Base-by-base conservation (phyloP, 2,888 invertebrate genomes). In the Hymenopus coronatus region DNA sequence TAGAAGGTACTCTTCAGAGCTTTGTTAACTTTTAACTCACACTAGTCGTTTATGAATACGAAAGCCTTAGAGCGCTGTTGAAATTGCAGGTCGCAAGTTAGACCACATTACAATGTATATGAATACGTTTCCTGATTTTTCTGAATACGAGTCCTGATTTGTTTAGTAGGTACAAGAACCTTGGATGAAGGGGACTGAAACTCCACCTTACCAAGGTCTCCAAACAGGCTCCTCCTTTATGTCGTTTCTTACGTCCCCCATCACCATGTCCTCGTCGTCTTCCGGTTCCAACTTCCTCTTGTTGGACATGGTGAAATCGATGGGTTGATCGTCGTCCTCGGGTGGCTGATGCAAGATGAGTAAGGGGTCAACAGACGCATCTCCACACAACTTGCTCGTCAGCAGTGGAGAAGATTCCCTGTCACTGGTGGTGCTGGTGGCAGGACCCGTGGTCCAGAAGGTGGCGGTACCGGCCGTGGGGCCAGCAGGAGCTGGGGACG, bases 191-290 rank as follows among this genome's bases (percentile, higher is more conserved):
- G 4, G 20, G 54, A 15, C 15, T 4, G 20, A 20, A 70, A 25
- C 54, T 70, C 6, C 25, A 2, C 82, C 81, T 82, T 88, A 90
- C 90, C 90, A 90, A 15, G 90, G 90, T 46, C 90, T 88, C 90
- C 90, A 90, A 15, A 90, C 90, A 3, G 90, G 89, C 20, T 90
- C 90, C 8, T 89, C 90, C 54, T 89, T 88, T 28, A 84, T 82
- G 3, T 84, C 85, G 88, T 84, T 82, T 70, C 54, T 70, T 70
- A 70, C 25, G 25, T 70, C 54, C 20, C 25, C 54, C 20, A 70
- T 25, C 20, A 70, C 20, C 30, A 88, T 54, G 20, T 70, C 85
- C 28, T 82, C 81, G 33, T 81, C 82, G 7, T 46, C 84, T n/a
- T 83, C 30, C 85, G 20, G n/a, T 14, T 88, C 88, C 14, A 33